Conservation (phyloP, 2,113 vertebrate genomes). For the Brienomyrus longianalis region DNA sequence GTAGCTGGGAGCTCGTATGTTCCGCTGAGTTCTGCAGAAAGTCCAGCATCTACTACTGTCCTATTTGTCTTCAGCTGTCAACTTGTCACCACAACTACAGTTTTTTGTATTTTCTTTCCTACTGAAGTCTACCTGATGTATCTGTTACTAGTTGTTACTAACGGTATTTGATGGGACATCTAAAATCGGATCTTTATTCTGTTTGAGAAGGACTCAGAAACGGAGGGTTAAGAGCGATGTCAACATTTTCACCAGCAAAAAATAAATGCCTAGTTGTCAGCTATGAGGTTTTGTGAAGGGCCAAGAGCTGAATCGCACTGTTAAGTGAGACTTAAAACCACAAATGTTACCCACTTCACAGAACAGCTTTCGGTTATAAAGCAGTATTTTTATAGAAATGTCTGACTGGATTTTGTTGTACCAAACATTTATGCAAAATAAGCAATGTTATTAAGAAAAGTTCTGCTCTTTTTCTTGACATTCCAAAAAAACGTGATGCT, state of each 20-base stretch:
- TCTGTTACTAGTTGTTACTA: neutral
- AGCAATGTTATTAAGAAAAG: neutral
- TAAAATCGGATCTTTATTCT: neutral
- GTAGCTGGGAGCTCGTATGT: neutral
- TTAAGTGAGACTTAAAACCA: neutral
- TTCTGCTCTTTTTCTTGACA: neutral
- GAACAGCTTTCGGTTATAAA: neutral
- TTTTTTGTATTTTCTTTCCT: neutral
- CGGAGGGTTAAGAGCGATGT: neutral
- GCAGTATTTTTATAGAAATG: neutral
- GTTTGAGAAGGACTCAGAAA: neutral
- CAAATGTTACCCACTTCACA: neutral
- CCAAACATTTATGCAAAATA: neutral
- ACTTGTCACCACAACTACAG: neutral
- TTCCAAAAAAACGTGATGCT: neutral
- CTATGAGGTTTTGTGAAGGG: neutral
- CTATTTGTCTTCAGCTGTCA: neutral
- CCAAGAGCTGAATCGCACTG: neutral
- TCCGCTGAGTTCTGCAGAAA: neutral
- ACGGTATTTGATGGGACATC: neutral
- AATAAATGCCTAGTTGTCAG: neutral
- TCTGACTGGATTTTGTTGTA: neutral
- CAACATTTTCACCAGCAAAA: neutral
- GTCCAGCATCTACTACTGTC: neutral
- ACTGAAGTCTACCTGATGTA: neutral